These are phyloP conservation scores for Tamias sibiricus DNA, from an alignment of 2,113 vertebrate genomes.

Conservation along the genomic window DNA sequence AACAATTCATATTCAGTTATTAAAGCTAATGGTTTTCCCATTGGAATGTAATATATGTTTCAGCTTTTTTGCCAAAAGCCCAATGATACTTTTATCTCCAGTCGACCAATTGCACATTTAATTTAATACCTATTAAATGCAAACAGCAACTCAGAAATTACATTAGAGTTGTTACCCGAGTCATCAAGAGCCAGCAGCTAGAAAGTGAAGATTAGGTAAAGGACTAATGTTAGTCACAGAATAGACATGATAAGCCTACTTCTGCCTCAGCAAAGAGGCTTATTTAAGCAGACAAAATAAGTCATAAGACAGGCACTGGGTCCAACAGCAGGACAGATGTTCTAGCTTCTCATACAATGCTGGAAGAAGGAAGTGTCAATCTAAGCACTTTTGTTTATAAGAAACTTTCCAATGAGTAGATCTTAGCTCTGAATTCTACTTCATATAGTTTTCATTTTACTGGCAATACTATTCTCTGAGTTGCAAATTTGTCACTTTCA, in stretches of 20 bases:
- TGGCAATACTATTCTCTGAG: neutral
- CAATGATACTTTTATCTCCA: conserved; percentile 78
- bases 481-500: conserved; percentile 30
- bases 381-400: neutral
- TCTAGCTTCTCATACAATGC: neutral
- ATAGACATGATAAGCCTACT: conserved; percentile 49
- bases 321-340: neutral
- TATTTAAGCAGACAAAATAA: neutral
- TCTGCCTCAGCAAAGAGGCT: conserved; percentile 28
- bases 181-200: conserved; percentile 66
- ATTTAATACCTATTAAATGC: conserved; percentile 80
- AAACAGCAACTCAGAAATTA: conserved; percentile 76
- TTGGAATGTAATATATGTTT: conserved; percentile 78
- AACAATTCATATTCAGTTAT: conserved; percentile 78
- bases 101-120: conserved; percentile 78
- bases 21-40: conserved; percentile 79
- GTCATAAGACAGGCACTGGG: neutral
- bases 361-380: neutral
- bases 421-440: neutral
- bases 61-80: conserved; percentile 75
- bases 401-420: neutral
- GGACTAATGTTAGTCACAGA: conserved; percentile 5
- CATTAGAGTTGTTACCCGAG: conserved; percentile 62
- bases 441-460: neutral
- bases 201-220: conserved; percentile 70